Conservation (phyloP, 2,797 vertebrate species). For the Cyprinodon diabolis region DNA sequence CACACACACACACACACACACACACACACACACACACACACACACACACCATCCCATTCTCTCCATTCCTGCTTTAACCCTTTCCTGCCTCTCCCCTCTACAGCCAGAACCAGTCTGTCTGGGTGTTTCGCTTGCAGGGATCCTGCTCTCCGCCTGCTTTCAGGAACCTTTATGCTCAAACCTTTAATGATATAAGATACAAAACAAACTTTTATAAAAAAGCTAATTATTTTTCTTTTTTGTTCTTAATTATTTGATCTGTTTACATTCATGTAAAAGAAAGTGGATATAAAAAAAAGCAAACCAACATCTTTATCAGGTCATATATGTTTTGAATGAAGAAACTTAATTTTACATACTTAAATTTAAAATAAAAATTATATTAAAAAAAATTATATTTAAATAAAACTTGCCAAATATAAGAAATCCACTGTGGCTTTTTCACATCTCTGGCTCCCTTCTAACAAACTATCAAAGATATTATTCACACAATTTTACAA, state of each 20-base stretch:
- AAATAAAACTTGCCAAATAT: too few relatives aligned
- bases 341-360: not conserved
- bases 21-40: constrained; percentile 42
- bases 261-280: not conserved
- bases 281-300: not conserved
- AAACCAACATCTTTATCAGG: not conserved
- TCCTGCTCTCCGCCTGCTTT: constrained; percentile 4
- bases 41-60: constrained; percentile 52
- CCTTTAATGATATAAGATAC: not conserved
- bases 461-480: not conserved
- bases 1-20: constrained; percentile 39
- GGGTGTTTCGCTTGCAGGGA: not conserved
- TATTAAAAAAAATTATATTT: too few relatives aligned
- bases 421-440: not conserved
- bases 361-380: not conserved
- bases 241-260: not conserved
- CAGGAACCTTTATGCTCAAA: constrained; percentile 18
- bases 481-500: not conserved
- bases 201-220: not conserved
- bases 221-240: too few relatives aligned
- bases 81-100: constrained; percentile 58
- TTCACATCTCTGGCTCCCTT: not conserved
- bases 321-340: not conserved
- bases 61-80: constrained; percentile 66
- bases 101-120: constrained; percentile 3